Base-by-base conservation (phyloP, 2,888 invertebrate genomes). In the Bombylius discolor region DNA sequence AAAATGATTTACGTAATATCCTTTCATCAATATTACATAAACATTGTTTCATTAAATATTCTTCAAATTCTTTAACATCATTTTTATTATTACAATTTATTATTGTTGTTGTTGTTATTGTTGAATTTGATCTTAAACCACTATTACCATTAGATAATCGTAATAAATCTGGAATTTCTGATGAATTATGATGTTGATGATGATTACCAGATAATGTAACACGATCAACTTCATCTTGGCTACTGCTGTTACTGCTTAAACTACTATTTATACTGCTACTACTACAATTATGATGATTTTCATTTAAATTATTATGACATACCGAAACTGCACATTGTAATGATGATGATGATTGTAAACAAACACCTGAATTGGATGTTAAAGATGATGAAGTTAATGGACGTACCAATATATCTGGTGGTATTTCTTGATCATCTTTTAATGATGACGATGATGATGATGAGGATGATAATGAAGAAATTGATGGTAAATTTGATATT, bases 1-100 rank as follows among this genome's bases (percentile, higher is more conserved):
- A 84, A 67, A 89, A 89, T 1, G 87, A 83, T 66, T 83, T 84
- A 5, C 82, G 76, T 48, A 89, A 70, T 58, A 81, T 78, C 64
- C 80, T 79, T 65, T 89, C 88, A 32, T 86, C 80, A 59, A 87
- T 80, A 34, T 82, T 81, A 73, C 90, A 90, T 59, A 90, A 76
- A 69, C 90, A 90, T 69, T 89, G 89, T 52, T 82, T 82, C 48
- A 87, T 80, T 50, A 90, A 75, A 52, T 70, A 74, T 50, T 69
- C 67, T 60, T 74, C 73, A 56, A 74, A 74, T 56, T 72, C 70
- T 48, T 68, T 66, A 70, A 74, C 72, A 52, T 74, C 73, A 49
- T 69, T 32, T 44, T 46, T 52, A 48, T 32, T 53, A 45, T 52
- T 34, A 56, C 31, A 56, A 12, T 51, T 32, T 8, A n/a, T 34